These are phyloP conservation scores for Xiphophorus couchianus DNA, from an alignment of 2,113 vertebrate genomes.

Conservation along the genomic window DNA sequence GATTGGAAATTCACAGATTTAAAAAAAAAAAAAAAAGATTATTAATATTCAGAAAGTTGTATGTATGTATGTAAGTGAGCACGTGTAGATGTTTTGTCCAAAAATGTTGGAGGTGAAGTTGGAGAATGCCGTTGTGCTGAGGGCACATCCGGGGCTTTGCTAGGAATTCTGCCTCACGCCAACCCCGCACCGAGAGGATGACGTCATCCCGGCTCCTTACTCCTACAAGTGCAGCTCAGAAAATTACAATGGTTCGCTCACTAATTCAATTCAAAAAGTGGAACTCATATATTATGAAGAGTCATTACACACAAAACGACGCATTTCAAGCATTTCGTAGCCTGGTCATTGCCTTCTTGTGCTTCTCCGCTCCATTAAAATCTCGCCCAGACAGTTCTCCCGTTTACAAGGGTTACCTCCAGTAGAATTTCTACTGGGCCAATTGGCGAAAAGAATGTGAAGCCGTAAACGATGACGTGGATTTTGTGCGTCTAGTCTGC, in stretches of 20 bases:
- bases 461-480: too few relatives aligned
- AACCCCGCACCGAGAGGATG: slow-evolving; percentile 35
- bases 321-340: neutral
- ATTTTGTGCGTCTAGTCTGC: too few relatives aligned
- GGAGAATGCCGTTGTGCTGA: slow-evolving; percentile 20
- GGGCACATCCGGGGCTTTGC: slow-evolving; percentile 49
- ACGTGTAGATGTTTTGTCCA: slow-evolving; percentile 28
- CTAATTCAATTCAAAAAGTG: neutral
- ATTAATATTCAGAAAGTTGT: slow-evolving; percentile 33
- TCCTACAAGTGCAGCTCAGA: neutral
- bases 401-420: too few relatives aligned
- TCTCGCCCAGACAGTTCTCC: too few relatives aligned
- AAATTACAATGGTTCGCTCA: neutral
- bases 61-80: slow-evolving; percentile 12
- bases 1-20: slow-evolving; percentile 29
- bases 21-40: too few relatives aligned
- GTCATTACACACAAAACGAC: too few relatives aligned
- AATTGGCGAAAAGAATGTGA: too few relatives aligned
- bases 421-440: too few relatives aligned
- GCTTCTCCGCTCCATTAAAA: too few relatives aligned
- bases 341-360: too few relatives aligned
- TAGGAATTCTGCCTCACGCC: slow-evolving; percentile 27
- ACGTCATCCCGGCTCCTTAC: slow-evolving; percentile 20
- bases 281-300: neutral
- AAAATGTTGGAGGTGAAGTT: slow-evolving; percentile 15